Base-by-base conservation (phyloP, 1,140 invertebrate species). In the Nephila pilipes region DNA sequence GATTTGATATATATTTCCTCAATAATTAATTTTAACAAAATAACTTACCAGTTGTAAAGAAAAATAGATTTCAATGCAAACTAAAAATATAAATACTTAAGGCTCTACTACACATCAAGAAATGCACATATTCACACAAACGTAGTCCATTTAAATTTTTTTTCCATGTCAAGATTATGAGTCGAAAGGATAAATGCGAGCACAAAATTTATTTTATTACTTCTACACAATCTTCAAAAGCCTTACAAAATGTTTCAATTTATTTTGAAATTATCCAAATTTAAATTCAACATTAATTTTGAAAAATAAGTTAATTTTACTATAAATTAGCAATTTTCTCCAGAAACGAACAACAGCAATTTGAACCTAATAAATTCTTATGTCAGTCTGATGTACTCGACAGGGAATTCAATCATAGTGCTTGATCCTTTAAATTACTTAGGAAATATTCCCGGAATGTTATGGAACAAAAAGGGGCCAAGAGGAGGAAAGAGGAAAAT, bases 401-500 rank as follows among this genome's bases (percentile, higher is more conserved):
- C 32, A 29, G 29, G 69, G 29, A 75, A 75, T 75, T 75, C 69
- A 75, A 75, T 75, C 69, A 75, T 75, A 75, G 69, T 75, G 29
- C 69, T 10, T 32, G 69, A 29, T 36, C 25, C 69, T 75, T 75
- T 32, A 75, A 75, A 75, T 75, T 75, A 75, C 69, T 75, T 75
- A 16, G 46, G 46, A 83, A 83, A 83, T 83, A 83, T 55, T 22
- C n/a, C 80, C 25, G 80, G 80, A 83, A 83, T 83, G 36, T 55
- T 80, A 83, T 83, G 36, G 38, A 83, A 83, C 80, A 83, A 55
- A 83, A 83, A 54, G 36, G 36, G n/a, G 4, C 36, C 22, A 54
- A n/a, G 14, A 18, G 22, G 69, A 32, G 32, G 18, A 75, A 75
- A 36, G 69, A 75, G 29, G 69, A 75, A 20, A 29, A 75, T 32